Evolutionary conservation across 2,113 vertebrate species (phyloP).

Genomic region (Scytalopus superciliaris): DNA sequence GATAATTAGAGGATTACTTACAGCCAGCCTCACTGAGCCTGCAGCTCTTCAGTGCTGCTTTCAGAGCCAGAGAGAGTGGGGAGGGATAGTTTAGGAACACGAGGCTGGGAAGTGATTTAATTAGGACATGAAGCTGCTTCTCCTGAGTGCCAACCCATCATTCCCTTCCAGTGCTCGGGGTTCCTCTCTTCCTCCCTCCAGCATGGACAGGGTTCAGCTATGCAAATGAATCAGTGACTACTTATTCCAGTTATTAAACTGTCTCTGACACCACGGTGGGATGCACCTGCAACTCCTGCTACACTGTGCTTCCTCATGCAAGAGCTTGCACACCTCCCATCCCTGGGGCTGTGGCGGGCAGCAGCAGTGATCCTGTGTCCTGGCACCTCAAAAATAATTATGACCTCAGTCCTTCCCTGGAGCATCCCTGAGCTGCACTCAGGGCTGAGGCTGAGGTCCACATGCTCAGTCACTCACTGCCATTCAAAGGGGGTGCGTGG

Average conservation of each 20-base stretch:
- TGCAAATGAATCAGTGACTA: background rate
- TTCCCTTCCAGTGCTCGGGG: background rate
- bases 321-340: background rate
- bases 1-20: slow-evolving; percentile 30
- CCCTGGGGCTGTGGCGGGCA: fast-evolving
- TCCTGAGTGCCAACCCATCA: background rate
- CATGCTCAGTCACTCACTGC: background rate
- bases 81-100: background rate
- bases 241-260: background rate
- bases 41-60: background rate
- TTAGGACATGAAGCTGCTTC: background rate
- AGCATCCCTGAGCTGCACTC: background rate
- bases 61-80: background rate
- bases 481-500: fast-evolving
- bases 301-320: background rate
- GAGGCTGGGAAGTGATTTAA: background rate
- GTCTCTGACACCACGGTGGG: background rate
- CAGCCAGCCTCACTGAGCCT: background rate
- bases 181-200: background rate
- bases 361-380: background rate
- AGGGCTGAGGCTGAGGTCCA: background rate
- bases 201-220: background rate
- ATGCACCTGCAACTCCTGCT: background rate
- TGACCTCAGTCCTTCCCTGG: background rate
- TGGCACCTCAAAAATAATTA: fast-evolving